Evolutionary conservation across 2,797 vertebrate species (phyloP).

Genomic region (Cryptoblepharus egeriae): DNA sequence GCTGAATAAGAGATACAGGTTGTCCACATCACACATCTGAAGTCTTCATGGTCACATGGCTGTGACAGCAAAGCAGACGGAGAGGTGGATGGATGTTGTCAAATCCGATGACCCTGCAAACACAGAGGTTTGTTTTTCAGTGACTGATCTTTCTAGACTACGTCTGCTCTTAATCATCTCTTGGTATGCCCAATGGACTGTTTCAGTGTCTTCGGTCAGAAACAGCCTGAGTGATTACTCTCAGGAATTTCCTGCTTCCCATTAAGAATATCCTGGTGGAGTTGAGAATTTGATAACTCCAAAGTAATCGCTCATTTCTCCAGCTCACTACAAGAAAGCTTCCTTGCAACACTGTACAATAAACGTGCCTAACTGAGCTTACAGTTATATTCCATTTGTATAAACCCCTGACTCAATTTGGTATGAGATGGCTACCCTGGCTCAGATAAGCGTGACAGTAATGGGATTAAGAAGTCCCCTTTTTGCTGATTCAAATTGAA

Average conservation of each 20-base stretch:
- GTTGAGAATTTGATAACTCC: constrained; percentile 5
- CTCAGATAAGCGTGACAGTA: background rate
- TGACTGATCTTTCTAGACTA: constrained; percentile 51
- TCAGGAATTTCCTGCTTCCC: constrained; percentile 66
- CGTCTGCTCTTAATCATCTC: constrained; percentile 63
- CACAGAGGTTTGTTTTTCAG: constrained; percentile 26
- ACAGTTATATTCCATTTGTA: background rate
- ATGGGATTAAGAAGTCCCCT: background rate
- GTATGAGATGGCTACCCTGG: background rate
- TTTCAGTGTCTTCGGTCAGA: constrained; percentile 61
- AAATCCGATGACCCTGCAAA: background rate
- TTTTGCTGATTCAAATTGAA: background rate
- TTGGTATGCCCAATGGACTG: constrained; percentile 44
- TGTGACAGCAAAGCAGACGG: background rate
- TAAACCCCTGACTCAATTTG: background rate
- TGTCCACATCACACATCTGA: background rate
- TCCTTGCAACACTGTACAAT: background rate
- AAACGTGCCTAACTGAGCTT: background rate
- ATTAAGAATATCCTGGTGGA: constrained; percentile 40
- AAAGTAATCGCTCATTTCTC: background rate
- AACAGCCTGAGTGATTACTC: constrained; percentile 57
- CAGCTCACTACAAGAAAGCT: background rate
- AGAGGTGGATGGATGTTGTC: background rate
- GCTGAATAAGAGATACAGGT: background rate
- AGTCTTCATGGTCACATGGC: constrained; percentile 1